phyloP scores from a whole-genome alignment of 2,797 vertebrate species.

The Ctenopoma kingsleyae region DNA sequence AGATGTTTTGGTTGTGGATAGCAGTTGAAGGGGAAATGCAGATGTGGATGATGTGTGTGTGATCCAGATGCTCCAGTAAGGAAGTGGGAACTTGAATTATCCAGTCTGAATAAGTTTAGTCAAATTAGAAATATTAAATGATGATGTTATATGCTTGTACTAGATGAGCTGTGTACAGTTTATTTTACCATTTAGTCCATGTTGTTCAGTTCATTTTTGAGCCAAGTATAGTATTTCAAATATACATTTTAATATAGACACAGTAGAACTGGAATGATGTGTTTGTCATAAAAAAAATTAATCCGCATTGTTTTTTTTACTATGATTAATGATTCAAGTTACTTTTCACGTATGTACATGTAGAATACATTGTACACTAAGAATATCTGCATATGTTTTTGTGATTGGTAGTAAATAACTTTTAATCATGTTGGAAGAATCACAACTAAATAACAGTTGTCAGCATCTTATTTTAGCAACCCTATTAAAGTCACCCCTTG shows the following conservation, averaged over 20 bases:
- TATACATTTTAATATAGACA: background rate
- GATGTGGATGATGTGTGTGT: no score
- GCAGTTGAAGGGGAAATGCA: conserved; percentile 21
- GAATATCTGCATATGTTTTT: conserved; percentile 5
- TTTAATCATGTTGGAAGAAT: background rate
- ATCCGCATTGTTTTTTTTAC: background rate
- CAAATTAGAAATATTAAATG: conserved; percentile 9
- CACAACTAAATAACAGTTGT: no score
- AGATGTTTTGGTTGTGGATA: conserved; percentile 39
- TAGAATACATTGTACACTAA: no score
- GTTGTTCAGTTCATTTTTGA: background rate
- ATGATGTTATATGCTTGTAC: background rate
- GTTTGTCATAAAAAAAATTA: background rate
- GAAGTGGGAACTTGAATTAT: conserved; percentile 17
- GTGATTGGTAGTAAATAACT: background rate
- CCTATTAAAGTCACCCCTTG: conserved; percentile 19
- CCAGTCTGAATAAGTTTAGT: background rate
- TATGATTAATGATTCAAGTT: background rate
- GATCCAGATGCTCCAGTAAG: conserved; percentile 28
- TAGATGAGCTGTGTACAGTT: background rate
- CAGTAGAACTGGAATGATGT: background rate
- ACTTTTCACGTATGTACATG: background rate
- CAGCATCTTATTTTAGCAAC: conserved; percentile 5
- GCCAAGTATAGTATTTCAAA: background rate
- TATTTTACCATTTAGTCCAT: background rate